Base-by-base conservation (phyloP, 2,888 invertebrate genomes). In the Periphyllus acericola region DNA sequence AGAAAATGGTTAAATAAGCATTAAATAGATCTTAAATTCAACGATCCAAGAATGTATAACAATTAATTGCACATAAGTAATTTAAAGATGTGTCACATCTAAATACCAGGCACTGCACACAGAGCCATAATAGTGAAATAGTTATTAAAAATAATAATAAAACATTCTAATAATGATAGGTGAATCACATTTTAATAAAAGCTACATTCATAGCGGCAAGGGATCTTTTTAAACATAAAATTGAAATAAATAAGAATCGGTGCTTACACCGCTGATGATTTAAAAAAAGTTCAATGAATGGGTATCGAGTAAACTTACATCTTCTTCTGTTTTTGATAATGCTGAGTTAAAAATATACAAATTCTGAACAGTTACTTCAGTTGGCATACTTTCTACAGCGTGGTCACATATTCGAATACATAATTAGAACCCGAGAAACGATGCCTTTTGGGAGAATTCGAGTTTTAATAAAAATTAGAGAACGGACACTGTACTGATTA, bases 301-400 rank as follows among this genome's bases (percentile, higher is more conserved):
- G 1, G 1, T 19, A 40, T 32, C 9, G 0, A 29, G n/a, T 25
- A 25, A 29, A 87, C 87, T 87, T 74, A 87, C 87, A 81, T 87
- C 87, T 32, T 87, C 87, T 29, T 87, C 87, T 5, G 74, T 87
- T 81, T 87, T 87, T 17, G 87, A 87, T 32, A 87, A 46, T n/a
- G 34, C 75, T 5, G 87, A 87, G 72, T 87, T 87, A 72, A 87
- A 87, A 81, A 87, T 75, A 74, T 60, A 87, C 32, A 87, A 71
- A 87, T 81, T 87, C 40, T 74, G 60, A n/a, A 87, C 40, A 19
- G 81, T 66, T 14, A 87, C 74, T 87, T 66, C 81, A 25, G 81
- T 81, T 5, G 81, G 40, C 87, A 87, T 87, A 25, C 72, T 85
- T 34, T n/a, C 3, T 0, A 3, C 32, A 1, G 5, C 32, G 25